Conservation (phyloP, 2,113 vertebrate genomes). For the Leptobrachium ailaonicum region DNA sequence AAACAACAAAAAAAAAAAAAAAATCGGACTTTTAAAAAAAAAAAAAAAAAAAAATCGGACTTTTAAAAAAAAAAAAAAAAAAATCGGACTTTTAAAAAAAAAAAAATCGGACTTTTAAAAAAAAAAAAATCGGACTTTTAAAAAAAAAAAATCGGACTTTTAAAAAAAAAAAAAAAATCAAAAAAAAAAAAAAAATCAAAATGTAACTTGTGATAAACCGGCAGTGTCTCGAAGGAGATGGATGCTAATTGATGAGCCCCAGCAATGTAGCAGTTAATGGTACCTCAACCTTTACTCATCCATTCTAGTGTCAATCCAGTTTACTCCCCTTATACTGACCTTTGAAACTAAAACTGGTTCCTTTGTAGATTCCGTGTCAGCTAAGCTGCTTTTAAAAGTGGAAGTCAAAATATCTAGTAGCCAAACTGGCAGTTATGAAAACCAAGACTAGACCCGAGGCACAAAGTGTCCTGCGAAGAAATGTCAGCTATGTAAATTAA, state of each 20-base stretch:
- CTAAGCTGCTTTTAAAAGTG: constrained; percentile 40
- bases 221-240: neutral
- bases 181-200: no score
- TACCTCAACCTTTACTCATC: constrained; percentile 18
- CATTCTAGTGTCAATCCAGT: constrained; percentile 12
- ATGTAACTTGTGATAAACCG: constrained; percentile 13
- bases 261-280: constrained; percentile 2
- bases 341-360: constrained; percentile 41
- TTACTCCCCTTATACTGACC: constrained; percentile 35
- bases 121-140: no score
- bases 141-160: no score
- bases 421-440: constrained; percentile 42
- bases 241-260: neutral
- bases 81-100: no score
- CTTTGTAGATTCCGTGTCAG: constrained; percentile 46
- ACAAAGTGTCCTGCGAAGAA: constrained; percentile 24
- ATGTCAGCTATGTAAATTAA: constrained; percentile 40
- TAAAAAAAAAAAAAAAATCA: no score
- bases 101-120: no score
- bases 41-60: no score
- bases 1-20: neutral
- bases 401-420: constrained; percentile 49
- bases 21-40: no score
- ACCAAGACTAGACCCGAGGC: constrained; percentile 32
- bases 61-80: no score